Evolutionary conservation across 2,113 vertebrate species (phyloP).

Genomic region (Platysteira castanea): DNA sequence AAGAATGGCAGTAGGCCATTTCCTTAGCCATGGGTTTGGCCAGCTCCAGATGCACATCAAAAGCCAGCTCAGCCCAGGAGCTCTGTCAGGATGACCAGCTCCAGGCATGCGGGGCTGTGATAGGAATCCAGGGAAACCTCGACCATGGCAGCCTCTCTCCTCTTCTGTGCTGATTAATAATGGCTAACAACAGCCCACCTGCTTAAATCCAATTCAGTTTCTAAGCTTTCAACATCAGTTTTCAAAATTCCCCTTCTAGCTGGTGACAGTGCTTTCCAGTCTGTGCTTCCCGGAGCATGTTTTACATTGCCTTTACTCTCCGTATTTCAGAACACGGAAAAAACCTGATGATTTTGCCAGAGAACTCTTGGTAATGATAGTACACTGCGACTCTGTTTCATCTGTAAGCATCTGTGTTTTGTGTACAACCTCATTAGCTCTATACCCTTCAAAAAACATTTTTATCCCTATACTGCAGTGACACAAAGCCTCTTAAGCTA

Average conservation of each 20-base stretch:
- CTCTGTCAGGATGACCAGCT: neutral
- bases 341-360: neutral
- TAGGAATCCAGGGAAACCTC: neutral
- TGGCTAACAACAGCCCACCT: neutral
- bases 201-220: neutral
- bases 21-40: neutral
- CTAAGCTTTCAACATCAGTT: neutral
- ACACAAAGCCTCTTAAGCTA: neutral
- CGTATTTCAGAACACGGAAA: neutral
- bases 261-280: neutral
- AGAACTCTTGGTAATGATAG: neutral
- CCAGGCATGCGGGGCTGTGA: accelerated
- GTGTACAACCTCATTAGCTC: neutral
- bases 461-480: neutral
- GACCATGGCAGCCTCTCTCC: neutral
- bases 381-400: neutral
- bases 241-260: neutral
- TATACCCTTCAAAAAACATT: neutral
- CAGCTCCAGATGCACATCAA: neutral
- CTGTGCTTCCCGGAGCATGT: neutral
- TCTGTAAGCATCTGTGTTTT: neutral
- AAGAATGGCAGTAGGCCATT: neutral
- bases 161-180: neutral
- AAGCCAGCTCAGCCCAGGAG: neutral
- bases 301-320: neutral